Conservation (phyloP, 2,888 invertebrate genomes). For the Marasmarcha lunaedactyla region DNA sequence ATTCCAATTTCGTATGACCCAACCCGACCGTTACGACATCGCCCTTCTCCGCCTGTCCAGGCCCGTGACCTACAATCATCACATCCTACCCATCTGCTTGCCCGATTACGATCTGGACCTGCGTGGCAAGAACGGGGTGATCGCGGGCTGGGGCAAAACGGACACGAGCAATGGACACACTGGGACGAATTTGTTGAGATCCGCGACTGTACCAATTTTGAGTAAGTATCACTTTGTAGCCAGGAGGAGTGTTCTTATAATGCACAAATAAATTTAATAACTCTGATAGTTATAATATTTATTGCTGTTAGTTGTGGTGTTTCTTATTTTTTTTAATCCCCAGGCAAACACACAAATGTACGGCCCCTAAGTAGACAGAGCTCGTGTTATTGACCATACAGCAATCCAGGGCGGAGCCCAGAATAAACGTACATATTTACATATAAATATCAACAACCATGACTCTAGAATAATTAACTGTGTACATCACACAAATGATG, state of each 20-base stretch:
- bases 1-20: slow-evolving; percentile 84
- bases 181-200: slow-evolving; percentile 83
- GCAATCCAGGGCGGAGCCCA: neutral
- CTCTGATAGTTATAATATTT: no score
- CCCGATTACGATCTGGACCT: slow-evolving; percentile 64
- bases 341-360: no score
- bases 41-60: slow-evolving; percentile 79
- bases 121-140: slow-evolving; percentile 54
- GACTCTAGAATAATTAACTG: no score
- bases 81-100: slow-evolving; percentile 84
- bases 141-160: slow-evolving; percentile 89
- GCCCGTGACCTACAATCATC: slow-evolving; percentile 72
- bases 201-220: slow-evolving; percentile 84
- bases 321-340: no score
- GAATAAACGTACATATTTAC: no score
- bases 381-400: neutral
- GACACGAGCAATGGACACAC: slow-evolving; percentile 78
- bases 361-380: no score
- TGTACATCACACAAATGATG: no score
- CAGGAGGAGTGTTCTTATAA: no score
- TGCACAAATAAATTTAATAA: no score
- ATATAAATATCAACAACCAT: no score
- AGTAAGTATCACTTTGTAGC: slow-evolving; percentile 57
- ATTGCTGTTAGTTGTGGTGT: no score
- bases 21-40: slow-evolving; percentile 85